These are phyloP conservation scores for Agonopterix subpropinquella DNA, from an alignment of 2,888 invertebrate species.

Conservation along the genomic window DNA sequence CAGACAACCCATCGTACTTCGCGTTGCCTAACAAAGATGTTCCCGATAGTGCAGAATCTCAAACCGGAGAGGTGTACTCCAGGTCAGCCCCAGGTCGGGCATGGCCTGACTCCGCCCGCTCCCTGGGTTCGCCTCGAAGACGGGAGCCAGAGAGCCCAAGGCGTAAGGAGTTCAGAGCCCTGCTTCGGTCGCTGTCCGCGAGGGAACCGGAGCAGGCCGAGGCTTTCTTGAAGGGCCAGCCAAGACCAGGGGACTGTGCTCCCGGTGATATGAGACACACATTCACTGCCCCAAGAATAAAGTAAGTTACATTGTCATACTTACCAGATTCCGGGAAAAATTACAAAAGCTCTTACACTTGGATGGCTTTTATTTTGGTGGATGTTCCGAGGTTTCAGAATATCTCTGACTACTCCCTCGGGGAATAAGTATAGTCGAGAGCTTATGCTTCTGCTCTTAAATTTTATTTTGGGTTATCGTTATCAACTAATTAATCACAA, in stretches of 20 bases:
- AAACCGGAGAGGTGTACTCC: slow-evolving; percentile 70
- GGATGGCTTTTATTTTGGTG: not conserved
- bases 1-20: slow-evolving; percentile 89
- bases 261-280: slow-evolving; percentile 65
- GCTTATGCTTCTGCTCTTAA: not conserved
- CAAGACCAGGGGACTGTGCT: slow-evolving; percentile 82
- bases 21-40: slow-evolving; percentile 76
- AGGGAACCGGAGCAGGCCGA: slow-evolving; percentile 79
- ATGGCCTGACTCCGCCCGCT: slow-evolving; percentile 64
- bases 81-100: slow-evolving; percentile 80
- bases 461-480: not conserved
- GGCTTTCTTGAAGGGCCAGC: slow-evolving; percentile 80
- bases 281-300: slow-evolving; percentile 62
- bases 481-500: not conserved
- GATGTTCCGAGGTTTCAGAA: too few species aligned
- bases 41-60: slow-evolving; percentile 40
- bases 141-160: slow-evolving; percentile 62
- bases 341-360: not conserved
- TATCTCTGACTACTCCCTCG: too few species aligned
- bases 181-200: slow-evolving; percentile 79
- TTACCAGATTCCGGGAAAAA: not conserved
- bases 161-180: slow-evolving; percentile 73
- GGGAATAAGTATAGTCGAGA: too few species aligned
- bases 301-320: slow-evolving; percentile 35
- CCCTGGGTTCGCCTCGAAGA: slow-evolving; percentile 52